phyloP scores from a whole-genome alignment of 2,113 vertebrate species.

The Platycercus adscitus region DNA sequence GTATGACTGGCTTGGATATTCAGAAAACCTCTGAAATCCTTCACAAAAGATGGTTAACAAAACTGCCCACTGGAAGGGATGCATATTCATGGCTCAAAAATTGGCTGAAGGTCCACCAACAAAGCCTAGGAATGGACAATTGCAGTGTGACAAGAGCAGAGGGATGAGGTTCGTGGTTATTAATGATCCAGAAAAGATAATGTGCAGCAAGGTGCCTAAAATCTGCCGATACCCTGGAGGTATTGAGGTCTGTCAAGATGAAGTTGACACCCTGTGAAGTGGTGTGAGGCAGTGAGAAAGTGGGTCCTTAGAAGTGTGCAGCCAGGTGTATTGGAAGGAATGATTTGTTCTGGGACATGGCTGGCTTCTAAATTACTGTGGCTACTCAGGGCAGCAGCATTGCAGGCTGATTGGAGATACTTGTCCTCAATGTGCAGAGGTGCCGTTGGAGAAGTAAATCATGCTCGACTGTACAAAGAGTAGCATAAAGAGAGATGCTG shows the following conservation, averaged over 20 bases:
- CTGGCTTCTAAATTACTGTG: not conserved
- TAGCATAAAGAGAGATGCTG: not conserved
- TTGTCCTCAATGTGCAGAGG: not conserved
- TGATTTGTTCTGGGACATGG: not conserved
- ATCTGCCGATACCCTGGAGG: not conserved
- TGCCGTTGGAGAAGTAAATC: not conserved
- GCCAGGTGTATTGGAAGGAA: not conserved
- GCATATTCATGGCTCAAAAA: not conserved
- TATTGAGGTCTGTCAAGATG: not conserved
- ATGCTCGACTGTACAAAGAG: not conserved
- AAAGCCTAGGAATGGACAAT: not conserved
- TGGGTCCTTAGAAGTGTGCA: not conserved
- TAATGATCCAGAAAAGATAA: not conserved
- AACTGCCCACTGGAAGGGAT: not conserved
- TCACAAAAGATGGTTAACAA: not conserved
- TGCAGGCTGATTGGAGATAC: not conserved
- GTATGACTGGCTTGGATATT: not conserved
- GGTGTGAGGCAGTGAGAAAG: not conserved
- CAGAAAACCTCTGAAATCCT: not conserved
- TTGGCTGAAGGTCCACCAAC: not conserved
- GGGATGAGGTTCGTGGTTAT: not conserved
- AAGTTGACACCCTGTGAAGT: not conserved
- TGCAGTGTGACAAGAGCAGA: not conserved
- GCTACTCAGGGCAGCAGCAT: not conserved
- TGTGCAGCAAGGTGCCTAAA: not conserved